A percentile compares a stretch with the other conserved stretches of the same genome.
Evolutionary conservation across 2,113 vertebrate species (phyloP).

Genomic region (Pygathrix nemaeus): DNA sequence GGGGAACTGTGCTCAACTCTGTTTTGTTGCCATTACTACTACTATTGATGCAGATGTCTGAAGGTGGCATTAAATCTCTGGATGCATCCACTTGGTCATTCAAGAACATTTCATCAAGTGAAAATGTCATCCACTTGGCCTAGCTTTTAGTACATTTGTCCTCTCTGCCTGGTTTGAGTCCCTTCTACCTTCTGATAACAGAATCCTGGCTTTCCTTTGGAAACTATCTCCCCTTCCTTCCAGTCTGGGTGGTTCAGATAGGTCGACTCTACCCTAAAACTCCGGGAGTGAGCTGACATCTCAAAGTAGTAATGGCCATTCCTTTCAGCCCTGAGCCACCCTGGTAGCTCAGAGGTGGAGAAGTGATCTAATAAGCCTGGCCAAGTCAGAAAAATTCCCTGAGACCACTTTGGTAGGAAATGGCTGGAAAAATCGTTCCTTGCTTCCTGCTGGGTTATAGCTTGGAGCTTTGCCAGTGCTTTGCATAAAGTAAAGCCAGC

Average conservation of each 20-base stretch:
- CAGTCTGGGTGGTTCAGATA: not conserved
- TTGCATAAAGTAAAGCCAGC: not conserved
- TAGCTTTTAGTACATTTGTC: not conserved
- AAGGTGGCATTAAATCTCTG: not conserved
- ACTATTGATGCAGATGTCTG: not conserved
- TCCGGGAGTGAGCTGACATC: not conserved
- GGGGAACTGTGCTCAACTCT: not conserved
- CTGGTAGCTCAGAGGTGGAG: not conserved
- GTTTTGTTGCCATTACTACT: not conserved
- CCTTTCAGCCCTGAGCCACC: not conserved
- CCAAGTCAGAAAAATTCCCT: constrained; percentile 6
- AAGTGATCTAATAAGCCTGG: not conserved
- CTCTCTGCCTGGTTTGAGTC: not conserved
- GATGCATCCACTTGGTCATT: not conserved
- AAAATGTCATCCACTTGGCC: not conserved
- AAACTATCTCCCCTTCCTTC: not conserved
- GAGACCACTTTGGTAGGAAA: not conserved
- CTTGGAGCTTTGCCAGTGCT: not conserved
- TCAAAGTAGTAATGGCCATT: not conserved
- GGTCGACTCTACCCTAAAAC: not conserved
- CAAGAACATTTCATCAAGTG: not conserved
- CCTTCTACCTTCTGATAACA: not conserved
- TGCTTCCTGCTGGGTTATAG: not conserved
- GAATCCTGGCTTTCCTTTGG: not conserved
- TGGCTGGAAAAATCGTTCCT: not conserved